phyloP scores from a whole-genome alignment of 1,140 invertebrate species.

The Hylyphantes graminicola region DNA sequence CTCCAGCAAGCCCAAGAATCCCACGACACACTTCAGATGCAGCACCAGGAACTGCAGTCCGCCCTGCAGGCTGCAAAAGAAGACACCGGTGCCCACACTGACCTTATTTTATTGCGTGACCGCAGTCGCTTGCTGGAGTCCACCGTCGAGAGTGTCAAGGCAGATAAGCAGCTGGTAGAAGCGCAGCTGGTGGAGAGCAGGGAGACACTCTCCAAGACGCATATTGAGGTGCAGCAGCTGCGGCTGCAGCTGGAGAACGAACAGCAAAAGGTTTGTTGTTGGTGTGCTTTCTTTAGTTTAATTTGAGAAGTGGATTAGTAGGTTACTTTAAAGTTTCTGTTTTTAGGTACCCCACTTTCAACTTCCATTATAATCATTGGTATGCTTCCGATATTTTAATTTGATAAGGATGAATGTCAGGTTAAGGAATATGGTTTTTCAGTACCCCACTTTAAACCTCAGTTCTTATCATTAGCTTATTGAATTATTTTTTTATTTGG shows the following conservation, averaged over 20 bases:
- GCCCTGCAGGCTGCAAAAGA: conserved; percentile 73
- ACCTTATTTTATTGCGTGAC: conserved; percentile 69
- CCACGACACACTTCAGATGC: conserved; percentile 77
- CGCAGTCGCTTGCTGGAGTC: conserved; percentile 74
- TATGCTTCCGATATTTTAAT: too few relatives aligned
- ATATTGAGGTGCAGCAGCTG: conserved; percentile 81
- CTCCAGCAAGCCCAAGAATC: conserved; percentile 81
- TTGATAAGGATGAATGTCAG: too few relatives aligned
- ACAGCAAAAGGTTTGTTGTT: conserved; percentile 70
- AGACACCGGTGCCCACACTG: conserved; percentile 69
- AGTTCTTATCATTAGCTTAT: too few relatives aligned
- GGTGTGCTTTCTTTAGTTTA: too few relatives aligned
- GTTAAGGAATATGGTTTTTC: too few relatives aligned
- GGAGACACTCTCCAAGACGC: conserved; percentile 74
- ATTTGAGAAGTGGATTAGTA: too few relatives aligned
- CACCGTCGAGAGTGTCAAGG: conserved; percentile 76
- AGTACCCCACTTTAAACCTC: too few relatives aligned
- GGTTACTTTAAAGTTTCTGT: too few relatives aligned
- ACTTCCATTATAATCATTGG: too few relatives aligned
- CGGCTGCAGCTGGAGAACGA: conserved; percentile 84
- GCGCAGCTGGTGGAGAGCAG: conserved; percentile 77
- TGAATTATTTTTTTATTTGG: too few relatives aligned
- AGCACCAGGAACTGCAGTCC: conserved; percentile 80
- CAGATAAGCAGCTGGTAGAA: conserved; percentile 79
- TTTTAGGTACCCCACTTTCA: too few relatives aligned